Evolutionary conservation across 2,888 invertebrate genomes (phyloP), one percentile per base, ranked within the genome.

Genomic region (Philhelius pedissequus): DNA sequence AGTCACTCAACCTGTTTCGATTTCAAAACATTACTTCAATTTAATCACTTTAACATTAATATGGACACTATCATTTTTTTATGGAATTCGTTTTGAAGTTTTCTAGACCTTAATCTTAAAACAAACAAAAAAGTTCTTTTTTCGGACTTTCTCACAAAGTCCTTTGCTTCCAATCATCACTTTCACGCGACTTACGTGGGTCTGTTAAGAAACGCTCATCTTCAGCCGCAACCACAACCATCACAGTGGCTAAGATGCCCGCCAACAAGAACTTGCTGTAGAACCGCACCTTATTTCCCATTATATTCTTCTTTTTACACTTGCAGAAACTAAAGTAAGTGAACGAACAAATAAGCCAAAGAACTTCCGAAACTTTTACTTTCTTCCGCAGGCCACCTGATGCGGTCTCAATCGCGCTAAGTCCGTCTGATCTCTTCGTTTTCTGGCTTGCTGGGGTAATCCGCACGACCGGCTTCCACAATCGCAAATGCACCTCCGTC

Each of bases 391-490:
- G 43, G 52, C 70, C 60, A 70, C 48, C 62, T 60, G 35, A 38
- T 52, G 50, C 30, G 15, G 58, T 76, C n/a, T 52, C 40, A 43
- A 32, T 58, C 20, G 27, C 4, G 25, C 20, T 13, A 22, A 52
- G 8, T 52, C 18, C 5, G 52, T 68, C 38, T 50, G 50, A 50
- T 45, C 48, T n/a, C 15, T 52, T 11, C 20, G 32, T n/a, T 35
- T 27, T 50, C 18, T 56, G 30, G 25, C 27, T 52, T 7, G 43
- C 43, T 40, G 11, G 48, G 32, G 27, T 70, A 79, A 74, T 84
- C 84, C 84, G 84, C 84, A 84, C 84, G 71, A 84, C 71, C 84
- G 84, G 71, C 79, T 79, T 76, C 79, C 79, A 79, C 79, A 80
- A 84, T 84, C 27, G 62, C 84, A 80, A 84, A 84, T 84, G 84